Evolutionary conservation across 2,888 invertebrate species (phyloP).

Genomic region (Punctoribates punctum): DNA sequence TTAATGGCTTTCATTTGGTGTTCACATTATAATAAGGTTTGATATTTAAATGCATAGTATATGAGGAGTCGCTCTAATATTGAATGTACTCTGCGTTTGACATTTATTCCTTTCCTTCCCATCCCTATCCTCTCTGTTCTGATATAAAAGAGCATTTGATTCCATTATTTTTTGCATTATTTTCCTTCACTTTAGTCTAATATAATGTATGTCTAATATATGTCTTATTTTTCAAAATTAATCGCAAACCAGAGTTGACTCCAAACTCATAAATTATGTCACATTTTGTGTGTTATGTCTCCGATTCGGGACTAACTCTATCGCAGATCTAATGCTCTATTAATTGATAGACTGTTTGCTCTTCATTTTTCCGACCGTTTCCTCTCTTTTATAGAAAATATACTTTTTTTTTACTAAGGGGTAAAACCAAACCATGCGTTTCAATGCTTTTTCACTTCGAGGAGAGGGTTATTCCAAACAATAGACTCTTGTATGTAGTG

Average conservation of each 20-base stretch:
- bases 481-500: neutral
- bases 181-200: neutral
- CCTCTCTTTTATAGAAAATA: neutral
- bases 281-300: no score
- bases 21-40: neutral
- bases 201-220: no score
- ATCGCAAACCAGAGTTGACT: neutral
- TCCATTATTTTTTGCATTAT: neutral
- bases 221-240: slow-evolving; percentile 1
- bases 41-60: neutral
- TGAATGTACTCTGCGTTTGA: neutral
- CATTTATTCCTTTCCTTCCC: neutral
- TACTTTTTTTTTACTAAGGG: neutral
- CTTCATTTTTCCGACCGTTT: neutral
- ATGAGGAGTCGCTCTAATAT: neutral
- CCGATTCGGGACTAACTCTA: no score
- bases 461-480: neutral
- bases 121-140: no score
- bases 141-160: neutral
- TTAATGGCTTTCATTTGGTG: slow-evolving; percentile 17
- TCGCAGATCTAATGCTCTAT: no score
- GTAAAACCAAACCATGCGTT: neutral
- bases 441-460: neutral
- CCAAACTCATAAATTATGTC: neutral
- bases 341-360: no score